Evolutionary conservation across 2,797 vertebrate genomes (phyloP), one percentile per base, ranked within the genome.

Genomic region (Silurus aristotelis): DNA sequence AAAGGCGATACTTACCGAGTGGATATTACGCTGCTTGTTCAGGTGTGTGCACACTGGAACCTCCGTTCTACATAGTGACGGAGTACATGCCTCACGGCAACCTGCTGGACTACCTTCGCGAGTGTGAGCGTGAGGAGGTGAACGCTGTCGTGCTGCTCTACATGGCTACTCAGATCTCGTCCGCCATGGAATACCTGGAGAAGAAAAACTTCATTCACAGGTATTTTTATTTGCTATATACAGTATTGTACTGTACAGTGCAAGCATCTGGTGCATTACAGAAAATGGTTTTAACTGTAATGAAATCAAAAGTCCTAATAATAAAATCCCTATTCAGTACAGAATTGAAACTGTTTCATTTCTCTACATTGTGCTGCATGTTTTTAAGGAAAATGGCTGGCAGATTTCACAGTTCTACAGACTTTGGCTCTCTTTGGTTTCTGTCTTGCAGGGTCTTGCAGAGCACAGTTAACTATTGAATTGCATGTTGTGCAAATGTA

Each of bases 161-260:
- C 93, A 99, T 99, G 98, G 98, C 98, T 87, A 99, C 98, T 0
- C 98, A 99, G 93, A 99, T 99, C 94, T 99, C 98, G 48, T 99
- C 98, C 60, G 98, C 98, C 76, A 99, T 99, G 98, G 98, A 99
- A 86, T 99, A 99, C 88, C 92, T 99, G 87, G 98, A 99, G 92
- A 99, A 99, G 93, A 99, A 98, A 92, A 99, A 99, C 91, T 99
- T 99, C 90, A 99, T 99, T 89, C 98, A 99, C 90, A 97, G 98
- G 98, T 99, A 31, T 31, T 60, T 63, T 20, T n/a, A n/a, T 48
- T 13, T 38, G 27, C 38, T 38, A 38, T 38, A 38, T 38, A 2
- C 38, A 38, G 38, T 38, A 56, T 72, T 72, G 13, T 72, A n/a
- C 22, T 14, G 38, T 71, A 70, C 67, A 43, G 67, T 19, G 31